Evolutionary conservation across 1,140 invertebrate species (phyloP).

Genomic region (Pogonomyrmex californicus): DNA sequence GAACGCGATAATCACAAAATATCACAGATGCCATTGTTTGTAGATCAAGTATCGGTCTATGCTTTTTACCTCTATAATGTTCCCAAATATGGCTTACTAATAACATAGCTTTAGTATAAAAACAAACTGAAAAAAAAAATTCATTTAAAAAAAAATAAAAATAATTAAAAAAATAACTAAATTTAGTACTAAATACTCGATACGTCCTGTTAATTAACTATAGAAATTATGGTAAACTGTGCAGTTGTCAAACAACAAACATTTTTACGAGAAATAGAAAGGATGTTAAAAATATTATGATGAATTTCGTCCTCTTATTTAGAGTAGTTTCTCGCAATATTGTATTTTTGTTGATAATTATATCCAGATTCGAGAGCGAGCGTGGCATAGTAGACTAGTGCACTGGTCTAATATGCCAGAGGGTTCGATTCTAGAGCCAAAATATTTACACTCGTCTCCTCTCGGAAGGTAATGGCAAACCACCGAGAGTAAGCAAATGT

Average conservation of each 20-base stretch:
- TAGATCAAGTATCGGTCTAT: not conserved
- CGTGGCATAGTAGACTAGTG: no score
- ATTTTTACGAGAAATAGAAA: no score
- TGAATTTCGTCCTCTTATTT: no score
- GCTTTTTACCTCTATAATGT: constrained; percentile 92
- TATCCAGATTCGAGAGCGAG: no score
- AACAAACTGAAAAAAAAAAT: constrained; percentile 88
- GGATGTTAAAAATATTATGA: no score
- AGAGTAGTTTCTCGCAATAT: not conserved
- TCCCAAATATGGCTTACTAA: constrained; percentile 97
- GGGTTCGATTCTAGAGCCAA: no score
- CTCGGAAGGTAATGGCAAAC: no score
- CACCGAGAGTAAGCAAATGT: no score
- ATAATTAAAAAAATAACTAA: not conserved
- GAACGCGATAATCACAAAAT: constrained; percentile 99
- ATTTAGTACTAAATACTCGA: not conserved
- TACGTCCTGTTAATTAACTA: not conserved
- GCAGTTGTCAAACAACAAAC: no score
- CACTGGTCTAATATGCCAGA: no score
- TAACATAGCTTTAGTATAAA: constrained; percentile 98
- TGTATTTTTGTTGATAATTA: not conserved
- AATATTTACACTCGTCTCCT: no score
- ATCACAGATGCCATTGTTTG: constrained; percentile 91
- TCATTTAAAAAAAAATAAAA: not conserved
- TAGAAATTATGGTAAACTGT: not conserved